Base-by-base conservation (phyloP, 2,113 vertebrate species). In the Glareola pratincola region DNA sequence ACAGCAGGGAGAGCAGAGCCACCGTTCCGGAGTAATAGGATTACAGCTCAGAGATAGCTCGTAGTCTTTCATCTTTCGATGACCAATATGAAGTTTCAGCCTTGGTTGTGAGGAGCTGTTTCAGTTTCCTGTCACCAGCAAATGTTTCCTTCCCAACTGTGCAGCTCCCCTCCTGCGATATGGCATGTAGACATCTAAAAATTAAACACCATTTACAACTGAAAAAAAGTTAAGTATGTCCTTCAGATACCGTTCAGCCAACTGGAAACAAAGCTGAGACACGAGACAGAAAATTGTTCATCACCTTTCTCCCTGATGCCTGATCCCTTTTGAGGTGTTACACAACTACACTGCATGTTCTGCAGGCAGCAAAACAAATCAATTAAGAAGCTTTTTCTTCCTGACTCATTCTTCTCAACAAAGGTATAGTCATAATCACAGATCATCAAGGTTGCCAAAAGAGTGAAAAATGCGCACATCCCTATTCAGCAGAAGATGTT, bases 21-120 rank as follows among this genome's bases (percentile, higher is more conserved):
- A 24, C 41, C 0, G 14, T 39, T 92, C 41, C 95, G 50, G 27
- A 64, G 88, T 94, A 97, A 94, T 82, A 95, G 83, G 96, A 97
- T 95, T 93, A 95, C 77, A 78, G 94, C 83, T 91, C 88, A 45
- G 72, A 94, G 95, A 96, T 59, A 95, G 90, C 80, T 72, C 57
- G 23, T 13, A 47, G 63, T 66, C 88, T 92, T 96, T 96, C 88
- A 79, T 96, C 92, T 95, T 89, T 67, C 81, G 34, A 71, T 64
- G 88, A 73, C 85, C 92, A 92, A 88, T 56, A 71, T 51, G 82
- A 96, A 93, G 91, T 88, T 92, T 85, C 81, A 85, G 95, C 37
- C 68, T 30, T 26, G 64, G 30, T 36, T 87, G 60, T 14, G 39
- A 67, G 22, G 43, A 88, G 56, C 59, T 67, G 56, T 57, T 95